A percentile compares a stretch with the other conserved stretches of the same genome.
These are phyloP conservation scores for Sepiola atlantica DNA, from an alignment of 2,888 invertebrate species.

Conservation along the genomic window DNA sequence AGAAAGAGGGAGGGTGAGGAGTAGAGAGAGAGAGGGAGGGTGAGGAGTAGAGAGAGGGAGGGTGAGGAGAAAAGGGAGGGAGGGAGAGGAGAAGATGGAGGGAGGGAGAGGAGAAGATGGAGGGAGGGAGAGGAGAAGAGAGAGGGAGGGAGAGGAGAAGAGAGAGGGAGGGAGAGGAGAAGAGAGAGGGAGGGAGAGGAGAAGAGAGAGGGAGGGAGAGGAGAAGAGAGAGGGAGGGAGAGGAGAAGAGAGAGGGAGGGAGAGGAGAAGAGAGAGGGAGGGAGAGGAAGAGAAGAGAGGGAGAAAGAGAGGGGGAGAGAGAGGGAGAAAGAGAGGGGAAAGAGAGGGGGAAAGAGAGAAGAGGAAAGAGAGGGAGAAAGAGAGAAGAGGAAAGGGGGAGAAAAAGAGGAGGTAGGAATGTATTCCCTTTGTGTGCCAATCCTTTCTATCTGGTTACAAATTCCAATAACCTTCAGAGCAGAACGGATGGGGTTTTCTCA, in stretches of 20 bases:
- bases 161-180: neutral
- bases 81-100: too few species aligned
- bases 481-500: too few species aligned
- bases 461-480: too few species aligned
- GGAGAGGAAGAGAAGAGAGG: neutral
- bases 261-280: neutral
- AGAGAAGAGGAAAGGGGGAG: neutral
- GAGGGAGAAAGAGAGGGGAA: neutral
- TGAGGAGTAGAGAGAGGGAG: too few species aligned
- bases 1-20: too few species aligned
- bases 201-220: neutral
- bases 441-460: too few species aligned
- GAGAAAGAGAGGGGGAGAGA: neutral
- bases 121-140: too few species aligned
- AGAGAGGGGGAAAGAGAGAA: neutral
- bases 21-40: too few species aligned
- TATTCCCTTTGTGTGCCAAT: too few species aligned
- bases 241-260: neutral
- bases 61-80: too few species aligned
- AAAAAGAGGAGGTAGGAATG: neutral
- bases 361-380: neutral
- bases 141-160: too few species aligned
- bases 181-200: neutral
- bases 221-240: rapidly evolving
- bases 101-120: too few species aligned